Conservation (phyloP, 2,113 vertebrate genomes). For the Mus pahari region DNA sequence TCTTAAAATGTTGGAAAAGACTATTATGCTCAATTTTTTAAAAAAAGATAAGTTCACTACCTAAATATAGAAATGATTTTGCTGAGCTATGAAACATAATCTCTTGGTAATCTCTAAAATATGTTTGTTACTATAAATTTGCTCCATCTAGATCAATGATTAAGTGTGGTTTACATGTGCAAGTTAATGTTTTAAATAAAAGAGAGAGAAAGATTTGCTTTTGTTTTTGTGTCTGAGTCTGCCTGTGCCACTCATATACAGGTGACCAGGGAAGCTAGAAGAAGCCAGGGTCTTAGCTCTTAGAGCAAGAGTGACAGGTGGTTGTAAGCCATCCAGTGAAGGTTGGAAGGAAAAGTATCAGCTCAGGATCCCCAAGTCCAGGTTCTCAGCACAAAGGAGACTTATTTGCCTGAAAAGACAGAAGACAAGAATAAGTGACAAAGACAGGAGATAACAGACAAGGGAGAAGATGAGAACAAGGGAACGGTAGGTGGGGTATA, state of each 20-base stretch:
- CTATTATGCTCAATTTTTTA: conserved; percentile 3
- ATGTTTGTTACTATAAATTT: conserved; percentile 55
- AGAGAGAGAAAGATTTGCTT: neutral
- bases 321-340: neutral
- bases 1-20: conserved; percentile 58
- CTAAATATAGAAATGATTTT: conserved; percentile 54
- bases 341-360: no score
- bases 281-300: neutral
- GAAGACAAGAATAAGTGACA: no score
- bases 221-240: neutral
- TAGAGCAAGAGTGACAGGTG: neutral
- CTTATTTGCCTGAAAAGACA: no score
- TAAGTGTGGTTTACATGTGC: neutral
- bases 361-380: no score
- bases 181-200: neutral
- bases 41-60: conserved; percentile 51
- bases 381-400: no score
- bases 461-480: no score
- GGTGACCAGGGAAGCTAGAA: neutral
- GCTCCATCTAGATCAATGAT: neutral
- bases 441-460: no score
- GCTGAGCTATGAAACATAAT: conserved; percentile 50
- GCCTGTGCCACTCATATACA: neutral
- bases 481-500: no score
- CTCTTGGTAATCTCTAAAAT: conserved; percentile 33